Evolutionary conservation across 2,888 invertebrate species (phyloP), one percentile per base, ranked within the genome.

Genomic region (Rhodophaea formosa): DNA sequence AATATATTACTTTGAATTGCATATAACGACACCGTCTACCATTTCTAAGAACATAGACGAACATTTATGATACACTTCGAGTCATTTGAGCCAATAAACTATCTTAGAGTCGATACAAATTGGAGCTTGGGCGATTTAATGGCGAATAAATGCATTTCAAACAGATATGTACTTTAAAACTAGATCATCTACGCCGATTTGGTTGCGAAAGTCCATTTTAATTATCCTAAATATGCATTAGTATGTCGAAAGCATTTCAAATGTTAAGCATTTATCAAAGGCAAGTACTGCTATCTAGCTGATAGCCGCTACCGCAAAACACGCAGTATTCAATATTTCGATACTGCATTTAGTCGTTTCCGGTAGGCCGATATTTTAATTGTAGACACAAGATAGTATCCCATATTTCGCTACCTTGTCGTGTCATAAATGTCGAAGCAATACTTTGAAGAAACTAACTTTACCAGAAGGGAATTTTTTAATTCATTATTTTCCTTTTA

Each of bases 181-280:
- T 56, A 55, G 45, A 60, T 17, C 58, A 58, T 60, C 53, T 16
- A 59, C 39, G 53, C 23, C 53, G 44, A 59, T 61, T 61, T 61
- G 57, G 57, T 64, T 62, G 56, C 64, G 61, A 61, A 62, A 64
- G 61, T 49, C 2, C 16, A 49, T 56, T 56, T 56, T 60, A 61
- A 61, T 61, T 61, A 64, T 54, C 53, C 58, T 32, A 58, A 62
- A 52, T 61, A 60, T 59, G 57, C 60, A 59, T 61, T 59, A 61
- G 57, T 61, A 58, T 64, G 64, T 61, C 53, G 64, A 62, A 64
- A 64, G 59, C 60, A 60, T 53, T 61, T 58, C 58, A 56, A 61
- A 58, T 59, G n/a, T n/a, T 60, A 53, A 60, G 42, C 54, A 59
- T 62, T 61, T 62, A 62, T 61, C 62, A 58, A 54, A 55, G 46